phyloP scores from a whole-genome alignment of 2,113 vertebrate genomes.

The Antidorcas marsupialis region DNA sequence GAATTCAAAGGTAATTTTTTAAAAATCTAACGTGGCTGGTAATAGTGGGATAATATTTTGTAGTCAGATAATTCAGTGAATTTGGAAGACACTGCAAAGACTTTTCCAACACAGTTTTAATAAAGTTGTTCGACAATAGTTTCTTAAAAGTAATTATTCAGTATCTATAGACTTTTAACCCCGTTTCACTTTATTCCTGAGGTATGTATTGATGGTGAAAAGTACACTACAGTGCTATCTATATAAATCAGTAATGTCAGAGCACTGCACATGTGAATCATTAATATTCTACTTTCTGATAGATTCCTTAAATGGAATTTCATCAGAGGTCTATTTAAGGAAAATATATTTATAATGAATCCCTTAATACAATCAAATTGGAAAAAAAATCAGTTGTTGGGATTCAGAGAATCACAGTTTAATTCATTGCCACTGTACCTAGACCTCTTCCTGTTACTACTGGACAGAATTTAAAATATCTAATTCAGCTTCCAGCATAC shows the following conservation, averaged over 20 bases:
- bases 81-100: background rate
- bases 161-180: background rate
- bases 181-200: background rate
- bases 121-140: background rate
- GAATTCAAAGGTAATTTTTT: background rate
- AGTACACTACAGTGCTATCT: background rate
- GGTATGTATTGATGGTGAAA: background rate
- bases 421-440: background rate
- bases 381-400: background rate
- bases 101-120: constrained; percentile 18
- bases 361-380: background rate
- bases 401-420: background rate
- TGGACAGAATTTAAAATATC: background rate
- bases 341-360: background rate
- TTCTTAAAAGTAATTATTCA: constrained; percentile 20
- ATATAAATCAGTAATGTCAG: background rate
- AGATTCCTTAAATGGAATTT: constrained; percentile 49
- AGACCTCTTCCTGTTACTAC: background rate
- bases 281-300: background rate
- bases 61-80: background rate
- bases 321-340: background rate
- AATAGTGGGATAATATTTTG: background rate
- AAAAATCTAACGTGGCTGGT: background rate
- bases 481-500: background rate
- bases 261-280: background rate